These are phyloP conservation scores for Pristis pectinata DNA, from an alignment of 2,797 vertebrate genomes.

Conservation along the genomic window DNA sequence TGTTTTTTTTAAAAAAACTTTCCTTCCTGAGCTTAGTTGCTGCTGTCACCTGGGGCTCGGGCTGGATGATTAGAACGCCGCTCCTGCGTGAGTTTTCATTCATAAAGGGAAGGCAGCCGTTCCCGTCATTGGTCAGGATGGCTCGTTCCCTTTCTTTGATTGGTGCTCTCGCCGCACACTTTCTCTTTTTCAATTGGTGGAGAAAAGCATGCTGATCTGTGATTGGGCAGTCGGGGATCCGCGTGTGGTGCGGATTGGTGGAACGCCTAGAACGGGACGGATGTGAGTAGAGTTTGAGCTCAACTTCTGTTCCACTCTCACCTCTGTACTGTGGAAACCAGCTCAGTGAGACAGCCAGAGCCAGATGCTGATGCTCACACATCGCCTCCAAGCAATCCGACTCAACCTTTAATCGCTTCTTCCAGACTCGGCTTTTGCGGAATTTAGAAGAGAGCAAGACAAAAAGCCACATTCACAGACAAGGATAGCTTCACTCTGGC, in stretches of 20 bases:
- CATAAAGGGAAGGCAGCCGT: neutral
- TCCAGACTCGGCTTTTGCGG: neutral
- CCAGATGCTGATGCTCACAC: slow-evolving; percentile 8
- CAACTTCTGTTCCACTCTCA: neutral
- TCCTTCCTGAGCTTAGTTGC: neutral
- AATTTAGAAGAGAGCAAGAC: neutral
- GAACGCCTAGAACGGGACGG: too few relatives aligned
- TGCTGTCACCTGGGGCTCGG: neutral
- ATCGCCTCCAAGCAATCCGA: neutral
- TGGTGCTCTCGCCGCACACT: neutral
- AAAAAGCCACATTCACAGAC: neutral
- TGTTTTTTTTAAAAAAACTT: too few relatives aligned
- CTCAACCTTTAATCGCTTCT: neutral
- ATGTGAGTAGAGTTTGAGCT: neutral
- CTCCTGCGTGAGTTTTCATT: neutral
- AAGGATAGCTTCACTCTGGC: slow-evolving; percentile 5
- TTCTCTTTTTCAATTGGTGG: neutral
- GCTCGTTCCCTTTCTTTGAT: neutral
- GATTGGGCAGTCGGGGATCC: neutral
- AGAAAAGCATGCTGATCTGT: neutral
- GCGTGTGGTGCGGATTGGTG: neutral
- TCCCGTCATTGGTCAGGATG: neutral
- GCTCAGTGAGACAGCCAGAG: neutral
- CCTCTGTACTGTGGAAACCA: neutral
- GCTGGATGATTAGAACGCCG: neutral